Evolutionary conservation across 2,113 vertebrate genomes (phyloP), one percentile per base, ranked within the genome.

Genomic region (Pithys albifrons): DNA sequence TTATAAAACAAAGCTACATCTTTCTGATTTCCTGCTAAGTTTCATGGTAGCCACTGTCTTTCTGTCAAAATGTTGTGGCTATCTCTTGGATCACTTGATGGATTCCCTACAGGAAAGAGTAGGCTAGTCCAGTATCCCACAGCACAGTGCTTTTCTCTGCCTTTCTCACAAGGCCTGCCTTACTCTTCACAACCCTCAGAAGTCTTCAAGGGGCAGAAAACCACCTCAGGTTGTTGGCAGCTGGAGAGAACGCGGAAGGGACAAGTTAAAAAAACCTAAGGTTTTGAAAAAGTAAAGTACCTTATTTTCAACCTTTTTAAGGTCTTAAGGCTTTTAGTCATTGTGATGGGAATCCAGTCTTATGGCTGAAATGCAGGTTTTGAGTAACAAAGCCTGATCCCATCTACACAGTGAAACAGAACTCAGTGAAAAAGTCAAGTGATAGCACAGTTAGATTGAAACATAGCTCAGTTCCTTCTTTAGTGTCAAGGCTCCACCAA

Each of bases 321-420:
- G 46, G 76, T 91, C 37, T 91, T 91, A 85, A 87, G 84, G 95
- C 95, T 93, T 93, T 88, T 48, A 84, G 69, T 28, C 67, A 37
- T 52, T 77, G 20, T 51, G 55, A 35, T 48, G 49, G 59, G 57
- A 89, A 72, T 33, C 9, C 48, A 80, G 41, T 29, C 72, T 57
- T 57, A 46, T 14, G 62, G 49, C 87, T 90, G 67, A 85, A 88
- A 76, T 41, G 58, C 57, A 48, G 29, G 33, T 76, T 82, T 76
- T 54, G 74, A 85, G 43, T 35, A 35, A n/a, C 31, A n/a, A 28
- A 77, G 55, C 33, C 78, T 58, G 69, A 74, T 77, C 59, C 72
- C 82, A 61, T 49, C 69, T 41, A 76, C 37, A 48, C 8, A 67
- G 67, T 37, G 35, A 96, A 95, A 77, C 29, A 22, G 7, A 77